Percentiles rank a stretch among this genome's conserved stretches.
Conservation (phyloP, 2,797 vertebrate genomes). For the Protosalanx chinensis region DNA sequence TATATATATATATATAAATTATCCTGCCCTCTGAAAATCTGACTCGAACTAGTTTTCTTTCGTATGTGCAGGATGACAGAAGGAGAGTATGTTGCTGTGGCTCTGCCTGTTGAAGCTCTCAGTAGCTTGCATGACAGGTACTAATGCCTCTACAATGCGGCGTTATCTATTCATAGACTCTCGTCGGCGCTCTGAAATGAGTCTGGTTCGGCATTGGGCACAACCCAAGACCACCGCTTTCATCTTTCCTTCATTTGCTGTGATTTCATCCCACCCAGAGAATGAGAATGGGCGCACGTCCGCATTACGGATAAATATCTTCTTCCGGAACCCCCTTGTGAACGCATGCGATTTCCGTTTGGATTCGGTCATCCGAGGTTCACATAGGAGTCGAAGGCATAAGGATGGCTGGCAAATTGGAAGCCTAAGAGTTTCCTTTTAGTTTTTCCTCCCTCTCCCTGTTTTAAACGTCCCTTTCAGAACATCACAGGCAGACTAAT, state of each 20-base stretch:
- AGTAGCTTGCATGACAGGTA: conserved; percentile 24
- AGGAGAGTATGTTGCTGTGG: conserved; percentile 9
- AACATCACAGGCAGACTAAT: conserved; percentile 23
- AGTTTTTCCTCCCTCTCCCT: not conserved
- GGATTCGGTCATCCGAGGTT: not conserved
- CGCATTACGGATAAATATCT: not conserved
- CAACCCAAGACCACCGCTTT: no score
- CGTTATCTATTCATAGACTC: conserved; percentile 30
- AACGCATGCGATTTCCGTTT: not conserved
- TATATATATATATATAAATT: no score
- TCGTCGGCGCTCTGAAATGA: conserved; percentile 27
- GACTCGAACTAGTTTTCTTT: conserved; percentile 42
- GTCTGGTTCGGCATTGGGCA: conserved; percentile 12
- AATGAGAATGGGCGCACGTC: not conserved
- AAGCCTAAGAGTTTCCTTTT: not conserved
- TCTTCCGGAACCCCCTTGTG: not conserved
- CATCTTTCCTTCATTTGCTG: conserved; percentile 2
- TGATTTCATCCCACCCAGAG: not conserved
- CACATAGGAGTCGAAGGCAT: not conserved
- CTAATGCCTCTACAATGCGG: conserved; percentile 16
- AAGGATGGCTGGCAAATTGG: not conserved
- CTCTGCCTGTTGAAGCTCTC: not conserved
- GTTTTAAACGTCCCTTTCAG: not conserved
- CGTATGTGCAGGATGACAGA: conserved; percentile 28
- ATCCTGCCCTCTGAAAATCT: conserved; percentile 48